Evolutionary conservation across 2,888 invertebrate genomes (phyloP), one percentile per base, ranked within the genome.

Genomic region (Ormyrus rosae): DNA sequence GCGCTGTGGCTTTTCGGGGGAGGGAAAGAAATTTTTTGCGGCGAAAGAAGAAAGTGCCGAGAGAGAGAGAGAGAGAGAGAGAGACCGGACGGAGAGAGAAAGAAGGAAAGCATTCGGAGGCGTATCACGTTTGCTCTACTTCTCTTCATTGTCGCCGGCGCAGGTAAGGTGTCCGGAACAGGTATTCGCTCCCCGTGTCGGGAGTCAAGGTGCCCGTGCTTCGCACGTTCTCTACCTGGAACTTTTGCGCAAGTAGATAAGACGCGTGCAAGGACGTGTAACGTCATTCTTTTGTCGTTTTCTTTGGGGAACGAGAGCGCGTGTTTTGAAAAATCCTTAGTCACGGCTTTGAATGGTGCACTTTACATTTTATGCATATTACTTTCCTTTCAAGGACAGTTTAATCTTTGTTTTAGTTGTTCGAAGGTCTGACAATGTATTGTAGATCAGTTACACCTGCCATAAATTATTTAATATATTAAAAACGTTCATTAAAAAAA

Each of bases 121-220:
- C 83, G 83, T 67, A 81, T 83, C 84, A 83, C 84, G 83, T 86
- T 83, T 84, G 84, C 83, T 79, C 84, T 82, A 83, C 84, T 85
- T 85, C 69, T 82, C 81, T 74, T 81, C 81, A 81, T 81, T 79
- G 75, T 81, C 64, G 56, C n/a, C 19, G 45, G n/a, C 50, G 63
- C 81, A 73, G 72, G 77, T 80, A 77, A 58, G 6, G 50, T 45
- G 64, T 34, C 73, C 11, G 65, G 19, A 19, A 19, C 70, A 61
- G 64, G 53, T 60, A 64, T 45, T 6, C 60, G 19, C 19, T 19
- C 19, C 34, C 51, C 68, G 68, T 51, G 51, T 19, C 55, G 55
- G 19, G 6, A 46, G 61, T 56, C 34, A 10, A 53, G 58, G 19
- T 60, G 60, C 9, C 51, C 61, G 19, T 19, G 64, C 75, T 79